These are phyloP conservation scores for Euproctis similis DNA, from an alignment of 2,888 invertebrate species.

Conservation along the genomic window DNA sequence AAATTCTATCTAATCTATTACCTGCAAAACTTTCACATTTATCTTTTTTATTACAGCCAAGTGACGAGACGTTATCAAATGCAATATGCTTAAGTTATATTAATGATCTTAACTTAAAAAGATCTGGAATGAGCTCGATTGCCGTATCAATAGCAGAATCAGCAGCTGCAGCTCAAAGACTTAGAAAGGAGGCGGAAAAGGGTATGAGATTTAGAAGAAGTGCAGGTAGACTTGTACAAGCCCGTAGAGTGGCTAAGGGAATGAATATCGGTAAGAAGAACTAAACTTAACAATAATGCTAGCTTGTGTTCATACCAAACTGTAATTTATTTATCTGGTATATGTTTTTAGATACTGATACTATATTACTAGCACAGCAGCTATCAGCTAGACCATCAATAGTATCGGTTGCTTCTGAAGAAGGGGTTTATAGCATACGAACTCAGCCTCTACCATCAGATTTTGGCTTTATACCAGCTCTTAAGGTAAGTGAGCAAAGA, in stretches of 20 bases:
- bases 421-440: slow-evolving; percentile 54
- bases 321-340: no score
- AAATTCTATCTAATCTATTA: no score
- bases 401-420: slow-evolving; percentile 66
- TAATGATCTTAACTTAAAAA: slow-evolving; percentile 59
- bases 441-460: slow-evolving; percentile 64
- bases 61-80: slow-evolving; percentile 55
- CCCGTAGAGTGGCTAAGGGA: slow-evolving; percentile 59
- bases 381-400: slow-evolving; percentile 68
- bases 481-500: no score
- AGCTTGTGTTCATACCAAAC: no score
- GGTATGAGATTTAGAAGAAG: slow-evolving; percentile 63
- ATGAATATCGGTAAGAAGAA: slow-evolving; percentile 69
- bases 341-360: slow-evolving; percentile 53
- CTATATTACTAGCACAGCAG: slow-evolving; percentile 63
- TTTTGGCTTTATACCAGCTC: slow-evolving; percentile 62
- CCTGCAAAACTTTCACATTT: no score
- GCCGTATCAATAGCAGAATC: slow-evolving; percentile 64
- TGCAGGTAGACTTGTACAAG: slow-evolving; percentile 63
- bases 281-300: no score
- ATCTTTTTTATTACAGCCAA: slow-evolving; percentile 36
- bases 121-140: slow-evolving; percentile 63
- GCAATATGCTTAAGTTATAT: slow-evolving; percentile 65
- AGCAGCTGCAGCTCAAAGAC: slow-evolving; percentile 59
- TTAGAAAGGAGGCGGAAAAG: slow-evolving; percentile 63